Evolutionary conservation across 2,113 vertebrate genomes (phyloP), one percentile per base, ranked within the genome.

Genomic region (Dipodomys merriami): DNA sequence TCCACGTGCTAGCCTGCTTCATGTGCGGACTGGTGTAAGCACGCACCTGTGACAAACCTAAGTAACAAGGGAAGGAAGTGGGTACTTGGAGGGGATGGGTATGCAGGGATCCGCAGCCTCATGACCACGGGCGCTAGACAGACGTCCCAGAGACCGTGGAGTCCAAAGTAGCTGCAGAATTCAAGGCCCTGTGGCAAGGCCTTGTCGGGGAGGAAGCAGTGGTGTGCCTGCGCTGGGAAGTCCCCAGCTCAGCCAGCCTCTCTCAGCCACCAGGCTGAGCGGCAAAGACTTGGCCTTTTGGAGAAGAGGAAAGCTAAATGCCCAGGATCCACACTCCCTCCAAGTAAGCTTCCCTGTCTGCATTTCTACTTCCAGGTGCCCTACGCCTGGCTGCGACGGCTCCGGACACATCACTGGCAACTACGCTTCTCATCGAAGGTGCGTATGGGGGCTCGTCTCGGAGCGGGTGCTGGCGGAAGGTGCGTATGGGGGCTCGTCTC

Each of bases 361-460:
- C 69, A 3, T 0, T 98, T 97, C 98, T 97, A 96, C 96, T 98
- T 98, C 97, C 97, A 99, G 99, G 98, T 99, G 99, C 98, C 99
- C 99, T 95, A 99, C 99, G 33, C 99, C 99, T 96, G 99, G 99
- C 95, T 99, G 99, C 95, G 99, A 99, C 88, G 99, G 99, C 97
- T 99, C 99, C 95, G 99, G 99, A 97, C 99, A 99, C 98, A 99
- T 99, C 97, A 99, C 99, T 84, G 99, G 99, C 98, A 99, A 99
- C 98, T 99, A 99, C 80, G 99, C 99, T 95, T 99, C 99, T 95
- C 99, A 99, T 98, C 99, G 99, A 98, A 99, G 99, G 99, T 99
- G 99, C 49, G 96, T 91, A 94, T 80, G 95, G 27, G 83, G 8
- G 23, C 27, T 23, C 67, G 13, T 67, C 18, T 86, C 46, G 6